These are phyloP conservation scores for Notoglanidium macrostoma DNA, from an alignment of 2,797 vertebrate species.

Conservation along the genomic window DNA sequence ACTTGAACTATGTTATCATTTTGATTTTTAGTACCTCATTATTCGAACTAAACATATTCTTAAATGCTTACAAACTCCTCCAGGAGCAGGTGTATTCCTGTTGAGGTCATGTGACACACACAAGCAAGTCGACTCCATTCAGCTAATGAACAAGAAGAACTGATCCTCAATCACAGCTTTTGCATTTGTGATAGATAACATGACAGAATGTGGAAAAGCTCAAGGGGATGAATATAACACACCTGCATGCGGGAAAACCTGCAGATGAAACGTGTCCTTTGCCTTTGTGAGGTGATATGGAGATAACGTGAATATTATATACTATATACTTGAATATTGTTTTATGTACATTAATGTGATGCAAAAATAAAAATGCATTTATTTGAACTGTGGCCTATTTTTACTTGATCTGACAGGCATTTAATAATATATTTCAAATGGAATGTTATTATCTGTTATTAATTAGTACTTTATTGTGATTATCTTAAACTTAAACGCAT, in stretches of 20 bases:
- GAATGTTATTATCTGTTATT: background rate
- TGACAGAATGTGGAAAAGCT: too few species aligned
- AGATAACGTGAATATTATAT: background rate
- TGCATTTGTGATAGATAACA: background rate
- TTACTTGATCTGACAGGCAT: background rate
- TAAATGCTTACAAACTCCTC: too few species aligned
- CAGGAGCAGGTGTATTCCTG: background rate
- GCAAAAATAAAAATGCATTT: background rate
- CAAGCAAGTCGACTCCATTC: background rate
- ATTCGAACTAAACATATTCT: background rate
- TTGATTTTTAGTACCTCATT: background rate
- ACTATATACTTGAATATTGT: too few species aligned
- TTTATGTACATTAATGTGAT: background rate
- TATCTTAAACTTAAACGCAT: background rate
- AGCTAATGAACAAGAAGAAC: background rate
- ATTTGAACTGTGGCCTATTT: background rate
- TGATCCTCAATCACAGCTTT: background rate
- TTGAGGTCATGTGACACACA: background rate
- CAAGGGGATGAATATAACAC: background rate
- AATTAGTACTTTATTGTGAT: background rate
- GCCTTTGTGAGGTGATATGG: background rate
- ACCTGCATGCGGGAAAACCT: background rate
- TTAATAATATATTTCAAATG: background rate
- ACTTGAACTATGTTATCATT: background rate
- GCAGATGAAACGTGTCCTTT: too few species aligned